Evolutionary conservation across 2,113 vertebrate genomes (phyloP).

Genomic region (Neotragus moschatus): DNA sequence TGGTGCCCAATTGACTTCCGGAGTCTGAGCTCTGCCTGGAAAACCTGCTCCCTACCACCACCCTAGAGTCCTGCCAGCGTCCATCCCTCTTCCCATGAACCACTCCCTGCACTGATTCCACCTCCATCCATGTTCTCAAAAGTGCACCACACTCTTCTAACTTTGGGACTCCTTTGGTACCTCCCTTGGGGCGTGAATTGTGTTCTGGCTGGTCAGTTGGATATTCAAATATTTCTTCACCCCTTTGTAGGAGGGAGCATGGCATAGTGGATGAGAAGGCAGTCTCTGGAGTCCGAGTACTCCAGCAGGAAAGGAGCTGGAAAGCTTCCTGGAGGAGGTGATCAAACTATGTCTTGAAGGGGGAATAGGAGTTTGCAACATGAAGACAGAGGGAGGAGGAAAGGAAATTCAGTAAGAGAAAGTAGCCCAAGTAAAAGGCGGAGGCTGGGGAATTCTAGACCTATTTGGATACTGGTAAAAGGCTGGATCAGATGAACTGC

Average conservation of each 20-base stretch:
- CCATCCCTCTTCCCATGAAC: not conserved
- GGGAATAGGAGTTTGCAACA: not conserved
- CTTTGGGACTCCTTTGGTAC: not conserved
- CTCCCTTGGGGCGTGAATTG: not conserved
- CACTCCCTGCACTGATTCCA: not conserved
- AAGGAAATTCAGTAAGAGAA: not conserved
- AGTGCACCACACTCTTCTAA: not conserved
- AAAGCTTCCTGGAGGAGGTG: not conserved
- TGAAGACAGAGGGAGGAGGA: not conserved
- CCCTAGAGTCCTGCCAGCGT: not conserved
- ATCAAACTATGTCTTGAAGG: not conserved
- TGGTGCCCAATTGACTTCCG: not conserved
- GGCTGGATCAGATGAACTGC: not conserved
- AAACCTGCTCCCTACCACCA: not conserved
- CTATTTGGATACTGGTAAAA: rapidly evolving
- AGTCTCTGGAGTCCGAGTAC: not conserved
- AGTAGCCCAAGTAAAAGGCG: not conserved
- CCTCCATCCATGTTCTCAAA: not conserved
- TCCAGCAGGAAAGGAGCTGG: not conserved
- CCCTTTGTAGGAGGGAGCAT: rapidly evolving
- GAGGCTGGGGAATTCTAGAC: rapidly evolving
- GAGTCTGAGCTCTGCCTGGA: not conserved
- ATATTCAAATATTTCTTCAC: not conserved
- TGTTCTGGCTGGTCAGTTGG: not conserved
- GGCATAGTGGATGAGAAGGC: rapidly evolving